phyloP scores from a whole-genome alignment of 2,797 vertebrate genomes.

The Sciaenops ocellatus region DNA sequence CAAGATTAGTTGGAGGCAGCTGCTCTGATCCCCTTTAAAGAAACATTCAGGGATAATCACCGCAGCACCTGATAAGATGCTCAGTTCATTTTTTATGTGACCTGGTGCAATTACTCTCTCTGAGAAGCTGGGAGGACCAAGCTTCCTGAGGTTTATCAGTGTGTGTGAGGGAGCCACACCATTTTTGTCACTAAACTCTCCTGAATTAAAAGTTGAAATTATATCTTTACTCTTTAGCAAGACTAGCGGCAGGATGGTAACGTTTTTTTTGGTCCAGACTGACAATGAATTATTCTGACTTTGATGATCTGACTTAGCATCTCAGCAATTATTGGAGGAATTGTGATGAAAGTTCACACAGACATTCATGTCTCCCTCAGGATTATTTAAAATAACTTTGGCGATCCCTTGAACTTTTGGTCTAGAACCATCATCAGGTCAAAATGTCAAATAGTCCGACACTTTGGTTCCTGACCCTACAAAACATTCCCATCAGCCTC shows the following conservation, averaged over 20 bases:
- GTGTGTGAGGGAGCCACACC: background rate
- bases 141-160: slow-evolving; percentile 7
- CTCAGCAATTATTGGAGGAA: background rate
- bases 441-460: background rate
- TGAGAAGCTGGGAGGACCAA: slow-evolving; percentile 11
- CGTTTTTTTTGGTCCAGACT: background rate
- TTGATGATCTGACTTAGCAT: background rate
- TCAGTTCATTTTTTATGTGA: slow-evolving; percentile 51
- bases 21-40: slow-evolving; percentile 55
- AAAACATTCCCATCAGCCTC: slow-evolving; percentile 3
- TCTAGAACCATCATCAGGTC: background rate
- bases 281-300: background rate
- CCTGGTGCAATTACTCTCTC: slow-evolving; percentile 34
- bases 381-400: background rate
- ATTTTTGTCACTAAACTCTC: background rate
- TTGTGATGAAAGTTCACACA: background rate
- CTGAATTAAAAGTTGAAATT: background rate
- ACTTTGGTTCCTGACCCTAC: slow-evolving; percentile 1
- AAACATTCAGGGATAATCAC: slow-evolving; percentile 66
- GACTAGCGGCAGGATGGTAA: background rate
- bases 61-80: slow-evolving; percentile 64
- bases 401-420: background rate
- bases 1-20: slow-evolving; percentile 52
- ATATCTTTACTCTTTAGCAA: background rate
- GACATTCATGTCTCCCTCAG: background rate